Conservation (phyloP, 2,797 vertebrate genomes). For the Otolemur crassicaudatus region DNA sequence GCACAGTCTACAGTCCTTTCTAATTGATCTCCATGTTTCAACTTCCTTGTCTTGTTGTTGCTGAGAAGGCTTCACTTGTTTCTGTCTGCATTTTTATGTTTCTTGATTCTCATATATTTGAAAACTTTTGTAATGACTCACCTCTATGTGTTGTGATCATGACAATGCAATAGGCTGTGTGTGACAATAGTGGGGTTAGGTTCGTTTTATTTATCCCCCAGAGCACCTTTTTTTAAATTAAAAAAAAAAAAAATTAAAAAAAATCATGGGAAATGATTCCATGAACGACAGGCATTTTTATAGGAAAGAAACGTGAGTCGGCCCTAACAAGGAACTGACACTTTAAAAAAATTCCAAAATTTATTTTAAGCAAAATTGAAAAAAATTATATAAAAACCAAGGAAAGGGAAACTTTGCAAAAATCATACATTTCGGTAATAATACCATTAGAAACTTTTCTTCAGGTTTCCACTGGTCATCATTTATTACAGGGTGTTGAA, state of each 20-base stretch:
- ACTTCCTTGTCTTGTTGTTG: too few relatives aligned
- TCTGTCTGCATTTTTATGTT: too few relatives aligned
- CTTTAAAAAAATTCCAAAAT: slow-evolving; percentile 37
- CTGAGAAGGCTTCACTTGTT: too few relatives aligned
- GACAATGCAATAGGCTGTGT: background rate
- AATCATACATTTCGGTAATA: slow-evolving; percentile 42
- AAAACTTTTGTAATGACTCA: too few relatives aligned
- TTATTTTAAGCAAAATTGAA: slow-evolving; percentile 51
- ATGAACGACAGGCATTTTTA: slow-evolving; percentile 14
- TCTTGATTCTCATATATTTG: too few relatives aligned
- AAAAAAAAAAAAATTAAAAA: background rate
- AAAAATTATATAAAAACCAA: slow-evolving; percentile 21
- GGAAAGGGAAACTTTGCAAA: slow-evolving; percentile 21
- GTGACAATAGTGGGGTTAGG: background rate
- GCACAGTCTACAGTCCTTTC: too few relatives aligned
- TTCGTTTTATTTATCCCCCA: background rate
- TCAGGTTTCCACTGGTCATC: slow-evolving; percentile 57
- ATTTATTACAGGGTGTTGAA: slow-evolving; percentile 63
- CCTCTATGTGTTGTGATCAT: background rate
- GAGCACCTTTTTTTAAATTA: background rate
- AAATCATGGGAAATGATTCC: slow-evolving; percentile 32
- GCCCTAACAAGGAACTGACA: slow-evolving; percentile 38
- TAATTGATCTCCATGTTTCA: too few relatives aligned
- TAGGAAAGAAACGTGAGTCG: background rate
- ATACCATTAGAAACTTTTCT: slow-evolving; percentile 45